Evolutionary conservation across 1,140 invertebrate species (phyloP).

Genomic region (Drosophila aff.): DNA sequence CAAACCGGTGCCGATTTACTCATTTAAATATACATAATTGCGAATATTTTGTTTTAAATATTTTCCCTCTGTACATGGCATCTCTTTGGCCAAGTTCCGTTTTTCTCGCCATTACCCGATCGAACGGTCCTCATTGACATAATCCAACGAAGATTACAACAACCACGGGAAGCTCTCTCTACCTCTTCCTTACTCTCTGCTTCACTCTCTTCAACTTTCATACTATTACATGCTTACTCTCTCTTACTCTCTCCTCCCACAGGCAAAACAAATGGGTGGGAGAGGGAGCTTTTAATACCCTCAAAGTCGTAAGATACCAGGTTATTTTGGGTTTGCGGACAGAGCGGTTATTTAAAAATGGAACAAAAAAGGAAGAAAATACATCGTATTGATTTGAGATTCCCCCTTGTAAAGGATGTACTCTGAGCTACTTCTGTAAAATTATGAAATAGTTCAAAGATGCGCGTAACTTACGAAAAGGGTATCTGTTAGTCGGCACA

Average conservation of each 20-base stretch:
- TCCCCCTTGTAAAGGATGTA: neutral
- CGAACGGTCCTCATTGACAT: constrained; percentile 26
- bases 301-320: neutral
- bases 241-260: constrained; percentile 5
- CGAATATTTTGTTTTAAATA: neutral
- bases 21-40: neutral
- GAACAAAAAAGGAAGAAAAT: neutral
- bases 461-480: neutral
- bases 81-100: constrained; percentile 9
- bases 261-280: constrained; percentile 26
- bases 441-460: neutral
- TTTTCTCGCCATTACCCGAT: constrained; percentile 13
- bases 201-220: no score
- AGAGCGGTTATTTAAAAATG: neutral
- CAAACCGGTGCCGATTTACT: neutral
- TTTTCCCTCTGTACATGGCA: neutral
- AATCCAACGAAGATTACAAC: constrained; percentile 29
- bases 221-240: constrained; percentile 5
- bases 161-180: constrained; percentile 24
- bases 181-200: neutral
- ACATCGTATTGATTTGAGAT: neutral
- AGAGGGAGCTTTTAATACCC: constrained; percentile 27
- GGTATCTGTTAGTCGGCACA: neutral
- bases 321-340: neutral
- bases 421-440: neutral